Evolutionary conservation across 2,797 vertebrate species (phyloP), one percentile per base, ranked within the genome.

Genomic region (Urosaurus nigricauda): DNA sequence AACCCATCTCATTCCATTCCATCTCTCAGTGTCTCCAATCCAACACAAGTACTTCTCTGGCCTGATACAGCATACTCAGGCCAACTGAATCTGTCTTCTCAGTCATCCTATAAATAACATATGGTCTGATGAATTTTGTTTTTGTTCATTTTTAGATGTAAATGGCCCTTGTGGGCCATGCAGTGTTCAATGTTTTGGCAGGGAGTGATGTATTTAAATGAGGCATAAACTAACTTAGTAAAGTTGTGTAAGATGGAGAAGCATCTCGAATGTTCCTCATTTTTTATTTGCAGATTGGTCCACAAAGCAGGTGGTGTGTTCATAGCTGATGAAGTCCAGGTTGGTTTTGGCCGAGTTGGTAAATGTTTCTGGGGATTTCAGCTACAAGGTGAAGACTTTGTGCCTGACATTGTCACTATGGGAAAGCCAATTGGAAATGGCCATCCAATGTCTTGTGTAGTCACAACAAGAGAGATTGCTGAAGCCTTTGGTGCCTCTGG

Each of bases 381-480:
- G 93, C 96, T 99, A 29, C 97, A 98, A 90, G 99, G 98, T 0
- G 96, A 98, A 37, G 98, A 98, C 89, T 99, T 99, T 83, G 96
- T 98, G 70, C 99, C 99, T 0, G 99, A 99, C 92, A 99, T 99
- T 6, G 98, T 99, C 93, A 99, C 99, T 3, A 99, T 99, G 99
- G 99, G 99, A 32, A 99, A 99, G 91, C 98, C 99, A 1, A 99
- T 99, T 32, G 99, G 99, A 82, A 99, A 99, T 21, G 99, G 99
- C 0, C 98, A 99, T 94, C 99, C 99, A 13, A 95, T 99, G 97
- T 98, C 99, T 11, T 99, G 99, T 37, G 99, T 99, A 91, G 97
- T 99, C 71, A 99, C 99, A n/a, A 99, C 97, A 88, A 97, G 91
- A 93, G 98, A 98, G 94, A 98, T 99, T 80, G 98, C 99, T 32